phyloP scores from a whole-genome alignment of 2,888 invertebrate genomes.

The Muschampia plurimacula region DNA sequence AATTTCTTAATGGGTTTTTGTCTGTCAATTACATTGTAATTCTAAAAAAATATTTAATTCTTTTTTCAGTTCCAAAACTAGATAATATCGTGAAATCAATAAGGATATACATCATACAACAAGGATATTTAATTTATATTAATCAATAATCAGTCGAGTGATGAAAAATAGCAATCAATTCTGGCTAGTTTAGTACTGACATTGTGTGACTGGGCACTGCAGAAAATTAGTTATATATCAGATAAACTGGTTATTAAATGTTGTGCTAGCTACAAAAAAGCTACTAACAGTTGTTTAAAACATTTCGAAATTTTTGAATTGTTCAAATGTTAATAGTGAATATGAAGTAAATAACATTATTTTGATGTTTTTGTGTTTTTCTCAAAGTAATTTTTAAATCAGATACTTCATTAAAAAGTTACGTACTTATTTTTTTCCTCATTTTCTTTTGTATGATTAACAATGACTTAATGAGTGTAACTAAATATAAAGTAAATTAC shows the following conservation, averaged over 20 bases:
- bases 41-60: neutral
- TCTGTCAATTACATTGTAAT: neutral
- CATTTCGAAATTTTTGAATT: conserved; percentile 5
- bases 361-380: conserved; percentile 17
- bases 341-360: neutral
- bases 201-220: conserved; percentile 73
- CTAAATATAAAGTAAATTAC: conserved; percentile 65
- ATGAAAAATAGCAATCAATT: conserved; percentile 23
- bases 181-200: conserved; percentile 70
- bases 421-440: neutral
- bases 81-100: neutral
- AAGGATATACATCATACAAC: neutral
- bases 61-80: neutral
- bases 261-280: conserved; percentile 23
- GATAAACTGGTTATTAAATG: conserved; percentile 24
- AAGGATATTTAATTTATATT: too few species aligned
- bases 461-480: conserved; percentile 51
- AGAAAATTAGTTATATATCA: conserved; percentile 26
- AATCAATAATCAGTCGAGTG: conserved; percentile 1
- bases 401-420: conserved; percentile 44
- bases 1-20: too few species aligned
- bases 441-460: conserved; percentile 20
- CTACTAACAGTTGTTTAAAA: neutral
- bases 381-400: conserved; percentile 49
- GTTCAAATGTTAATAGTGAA: conserved; percentile 9